Conservation (phyloP, 2,113 vertebrate genomes). For the Coptodon bakossiorum region DNA sequence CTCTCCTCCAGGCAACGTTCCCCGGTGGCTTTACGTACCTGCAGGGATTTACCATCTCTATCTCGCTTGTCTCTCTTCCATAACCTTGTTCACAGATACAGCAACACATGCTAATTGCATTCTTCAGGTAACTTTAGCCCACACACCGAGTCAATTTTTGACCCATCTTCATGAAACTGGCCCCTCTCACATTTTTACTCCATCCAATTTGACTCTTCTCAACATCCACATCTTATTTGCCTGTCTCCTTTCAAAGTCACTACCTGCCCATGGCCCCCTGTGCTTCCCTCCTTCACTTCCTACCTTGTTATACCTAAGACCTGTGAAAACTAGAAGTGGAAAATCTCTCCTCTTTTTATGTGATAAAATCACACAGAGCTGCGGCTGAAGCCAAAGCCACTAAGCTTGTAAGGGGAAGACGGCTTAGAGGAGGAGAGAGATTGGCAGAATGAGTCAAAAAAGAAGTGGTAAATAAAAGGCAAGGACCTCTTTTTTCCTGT, state of each 20-base stretch:
- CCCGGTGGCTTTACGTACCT: constrained; percentile 43
- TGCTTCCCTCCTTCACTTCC: background rate
- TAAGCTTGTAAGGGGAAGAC: constrained; percentile 29
- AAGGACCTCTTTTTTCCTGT: constrained; percentile 23
- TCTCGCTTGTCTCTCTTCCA: constrained; percentile 3
- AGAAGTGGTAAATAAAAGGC: constrained; percentile 40
- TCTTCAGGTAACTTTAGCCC: background rate
- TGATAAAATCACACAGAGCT: constrained; percentile 45
- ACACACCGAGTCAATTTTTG: constrained; percentile 3
- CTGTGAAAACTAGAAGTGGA: constrained; percentile 18
- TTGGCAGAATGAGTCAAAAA: constrained; percentile 25
- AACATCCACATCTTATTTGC: constrained; percentile 18
- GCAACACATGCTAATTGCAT: constrained; percentile 40
- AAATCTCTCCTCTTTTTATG: constrained; percentile 28
- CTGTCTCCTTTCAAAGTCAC: background rate
- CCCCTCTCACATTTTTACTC: background rate
- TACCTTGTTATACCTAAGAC: constrained; percentile 37
- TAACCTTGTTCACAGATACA: constrained; percentile 9
- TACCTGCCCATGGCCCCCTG: background rate
- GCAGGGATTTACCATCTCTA: constrained; percentile 34
- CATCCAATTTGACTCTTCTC: background rate
- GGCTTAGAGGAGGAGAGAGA: constrained; percentile 34
- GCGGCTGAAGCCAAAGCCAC: constrained; percentile 15
- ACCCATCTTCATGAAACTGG: background rate
- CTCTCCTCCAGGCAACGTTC: constrained; percentile 36